A percentile compares a stretch with the other conserved stretches of the same genome.
Evolutionary conservation across 2,113 vertebrate genomes (phyloP).

Genomic region (Rhinoderma darwinii): DNA sequence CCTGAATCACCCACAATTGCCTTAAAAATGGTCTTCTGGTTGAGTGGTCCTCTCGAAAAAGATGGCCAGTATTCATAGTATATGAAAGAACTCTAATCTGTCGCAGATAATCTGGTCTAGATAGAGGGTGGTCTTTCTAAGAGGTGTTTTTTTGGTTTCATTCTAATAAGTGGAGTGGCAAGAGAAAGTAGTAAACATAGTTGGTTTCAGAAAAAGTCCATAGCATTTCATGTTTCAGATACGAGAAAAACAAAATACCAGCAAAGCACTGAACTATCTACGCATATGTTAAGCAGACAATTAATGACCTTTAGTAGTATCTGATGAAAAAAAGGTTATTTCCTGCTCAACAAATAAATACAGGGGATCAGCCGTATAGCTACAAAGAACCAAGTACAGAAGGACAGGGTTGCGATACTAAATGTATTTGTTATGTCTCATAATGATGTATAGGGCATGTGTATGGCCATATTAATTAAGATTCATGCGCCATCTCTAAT

Average conservation of each 20-base stretch:
- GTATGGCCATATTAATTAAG: background rate
- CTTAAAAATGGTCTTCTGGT: no score
- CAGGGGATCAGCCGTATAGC: background rate
- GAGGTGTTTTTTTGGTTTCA: no score
- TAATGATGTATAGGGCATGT: background rate
- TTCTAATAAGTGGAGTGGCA: background rate
- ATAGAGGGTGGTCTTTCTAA: background rate
- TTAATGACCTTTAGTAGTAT: background rate
- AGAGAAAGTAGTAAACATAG: background rate
- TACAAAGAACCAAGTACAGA: background rate
- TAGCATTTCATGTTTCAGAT: background rate
- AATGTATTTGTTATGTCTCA: background rate
- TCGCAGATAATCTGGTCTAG: no score
- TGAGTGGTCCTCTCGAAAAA: no score
- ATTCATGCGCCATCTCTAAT: background rate
- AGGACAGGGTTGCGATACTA: background rate
- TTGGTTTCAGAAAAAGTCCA: background rate
- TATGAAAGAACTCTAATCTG: no score
- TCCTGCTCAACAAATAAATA: background rate
- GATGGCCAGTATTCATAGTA: no score
- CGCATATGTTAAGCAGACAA: background rate
- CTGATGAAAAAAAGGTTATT: background rate
- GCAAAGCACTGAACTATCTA: background rate
- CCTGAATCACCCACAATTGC: no score
- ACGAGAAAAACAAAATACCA: background rate